Base-by-base conservation (phyloP, 2,888 invertebrate genomes). In the Graphium colonna region DNA sequence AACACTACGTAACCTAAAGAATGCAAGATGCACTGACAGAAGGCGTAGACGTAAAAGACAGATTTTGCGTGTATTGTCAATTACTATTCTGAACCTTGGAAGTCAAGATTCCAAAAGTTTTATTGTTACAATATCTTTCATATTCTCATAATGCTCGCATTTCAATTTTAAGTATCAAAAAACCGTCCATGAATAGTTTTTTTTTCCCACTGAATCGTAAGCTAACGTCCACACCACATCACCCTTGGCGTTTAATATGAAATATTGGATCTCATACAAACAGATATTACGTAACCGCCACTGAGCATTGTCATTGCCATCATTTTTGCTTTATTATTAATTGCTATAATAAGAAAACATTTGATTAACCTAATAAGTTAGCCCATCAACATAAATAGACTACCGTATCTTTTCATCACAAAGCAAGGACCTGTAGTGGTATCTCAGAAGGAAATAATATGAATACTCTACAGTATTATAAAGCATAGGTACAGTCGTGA, bases 401-500 rank as follows among this genome's bases (percentile, higher is more conserved):
- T n/a, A n/a, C n/a, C n/a, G n/a, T n/a, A n/a, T n/a, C n/a, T n/a
- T n/a, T n/a, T n/a, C n/a, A n/a, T n/a, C n/a, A n/a, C n/a, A n/a
- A n/a, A n/a, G n/a, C n/a, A n/a, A n/a, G n/a, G n/a, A n/a, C n/a
- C n/a, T n/a, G n/a, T n/a, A n/a, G n/a, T n/a, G 8, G 8, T 28
- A 28, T 28, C 8, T 28, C 8, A 28, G 28, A 28, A 28, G 28
- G 13, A 13, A 40, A 16, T 16, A 40, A 40, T 40, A 15, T 40
- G 4, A 28, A 28, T 28, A 28, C 28, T 7, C 4, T 8, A 28
- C 5, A 4, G 28, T 28, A 28, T 28, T 28, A 28, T 7, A 28
- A 28, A 28, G 8, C 38, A 26, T 48, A 31, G 42, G 45, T 28
- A 36, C 38, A 41, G 39, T 55, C 40, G 17, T 39, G 40, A 15